Base-by-base conservation (phyloP, 2,113 vertebrate species). In the Otocyon megalotis region DNA sequence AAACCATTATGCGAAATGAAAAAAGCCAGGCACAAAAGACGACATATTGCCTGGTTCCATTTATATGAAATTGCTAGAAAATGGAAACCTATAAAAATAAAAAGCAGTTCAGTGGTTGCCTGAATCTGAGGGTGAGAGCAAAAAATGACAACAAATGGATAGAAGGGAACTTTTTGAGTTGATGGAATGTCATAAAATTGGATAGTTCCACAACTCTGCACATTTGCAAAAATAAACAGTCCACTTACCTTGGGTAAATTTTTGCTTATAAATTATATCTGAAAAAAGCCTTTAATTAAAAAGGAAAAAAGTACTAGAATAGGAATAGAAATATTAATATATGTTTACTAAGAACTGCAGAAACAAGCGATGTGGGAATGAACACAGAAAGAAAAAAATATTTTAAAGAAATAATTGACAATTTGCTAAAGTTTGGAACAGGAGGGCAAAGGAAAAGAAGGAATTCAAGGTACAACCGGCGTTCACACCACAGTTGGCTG, bases 211-310 rank as follows among this genome's bases (percentile, higher is more conserved):
- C 0, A 20, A n/a, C 17, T 82, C 17, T 72, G 30, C 62, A 91
- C 5, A 91, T 62, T 95, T 74, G 37, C 17, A 88, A 79, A 95
- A 80, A 26, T 37, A 80, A 94, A 69, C 2, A 43, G 5, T 71
- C 56, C 8, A 32, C 26, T 85, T 63, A 32, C 0, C 63, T 48
- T 54, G 37, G 37, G 14, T 54, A 43, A 56, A 77, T 15, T 71
- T 80, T 58, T 93, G 32, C 58, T 54, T 77, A 13, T 88, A 76
- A 93, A 84, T 60, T 92, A 24, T 90, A 95, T 48, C 43, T 90
- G 69, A 35, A 79, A 43, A 77, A 92, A 62, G n/a, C 30, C 80
- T 54, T 50, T 76, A 72, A 82, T 24, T 48, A 58, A 88, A 93
- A 79, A 15, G 14, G 43, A 56, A 56, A 35, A 63, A 90, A 14